phyloP scores from a whole-genome alignment of 2,797 vertebrate genomes.

The Sebastes miniatus region DNA sequence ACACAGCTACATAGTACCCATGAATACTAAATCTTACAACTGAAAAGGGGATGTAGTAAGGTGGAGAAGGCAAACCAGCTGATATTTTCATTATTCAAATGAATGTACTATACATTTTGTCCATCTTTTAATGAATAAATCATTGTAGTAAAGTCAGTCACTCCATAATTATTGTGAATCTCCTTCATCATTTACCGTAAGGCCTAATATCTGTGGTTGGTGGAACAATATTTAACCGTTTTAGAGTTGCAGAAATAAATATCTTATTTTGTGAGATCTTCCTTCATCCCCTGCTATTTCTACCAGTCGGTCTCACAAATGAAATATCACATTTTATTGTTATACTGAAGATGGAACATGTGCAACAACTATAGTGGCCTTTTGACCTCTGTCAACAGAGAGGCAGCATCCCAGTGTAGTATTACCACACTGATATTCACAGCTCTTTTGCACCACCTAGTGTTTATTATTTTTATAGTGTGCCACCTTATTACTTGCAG shows the following conservation, averaged over 20 bases:
- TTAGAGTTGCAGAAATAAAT: background rate
- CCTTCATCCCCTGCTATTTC: background rate
- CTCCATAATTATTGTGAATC: background rate
- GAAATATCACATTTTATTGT: background rate
- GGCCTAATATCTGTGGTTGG: background rate
- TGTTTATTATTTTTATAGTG: conserved; percentile 1
- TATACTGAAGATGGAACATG: background rate
- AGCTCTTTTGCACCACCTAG: conserved; percentile 31
- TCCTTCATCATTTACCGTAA: background rate
- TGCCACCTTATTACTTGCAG: background rate
- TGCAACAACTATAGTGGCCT: background rate
- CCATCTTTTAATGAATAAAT: background rate
- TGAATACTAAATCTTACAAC: background rate
- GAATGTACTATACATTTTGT: background rate
- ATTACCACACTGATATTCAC: background rate
- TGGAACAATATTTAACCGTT: background rate
- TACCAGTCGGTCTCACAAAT: background rate
- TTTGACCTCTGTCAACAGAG: background rate
- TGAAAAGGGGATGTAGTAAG: background rate
- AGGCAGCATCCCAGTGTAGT: background rate
- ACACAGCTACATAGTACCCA: background rate
- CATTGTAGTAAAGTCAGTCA: background rate
- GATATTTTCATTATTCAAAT: background rate
- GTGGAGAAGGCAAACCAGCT: background rate
- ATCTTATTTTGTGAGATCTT: background rate